phyloP scores from a whole-genome alignment of 1,140 invertebrate genomes.

The Nixonia krombeini region DNA sequence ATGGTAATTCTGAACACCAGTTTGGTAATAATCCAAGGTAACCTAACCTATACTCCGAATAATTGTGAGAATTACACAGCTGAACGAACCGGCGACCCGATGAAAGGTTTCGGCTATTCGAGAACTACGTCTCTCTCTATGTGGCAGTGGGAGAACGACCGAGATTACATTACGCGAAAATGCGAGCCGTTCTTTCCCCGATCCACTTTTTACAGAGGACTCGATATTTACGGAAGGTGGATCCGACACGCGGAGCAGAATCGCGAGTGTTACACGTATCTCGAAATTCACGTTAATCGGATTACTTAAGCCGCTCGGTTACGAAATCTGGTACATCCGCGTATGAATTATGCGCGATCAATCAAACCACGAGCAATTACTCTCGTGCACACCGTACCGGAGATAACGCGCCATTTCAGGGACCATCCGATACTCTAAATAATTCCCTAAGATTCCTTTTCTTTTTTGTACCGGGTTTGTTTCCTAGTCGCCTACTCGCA shows the following conservation, averaged over 20 bases:
- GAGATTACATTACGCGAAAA: not conserved
- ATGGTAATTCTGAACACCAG: too few species aligned
- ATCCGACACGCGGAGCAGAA: not conserved
- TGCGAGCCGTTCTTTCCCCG: too few species aligned
- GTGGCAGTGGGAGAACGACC: too few species aligned
- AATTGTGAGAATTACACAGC: not conserved
- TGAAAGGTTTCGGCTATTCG: too few species aligned
- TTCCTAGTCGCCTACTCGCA: too few species aligned
- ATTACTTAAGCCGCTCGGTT: conserved; percentile 15
- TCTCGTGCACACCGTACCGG: not conserved
- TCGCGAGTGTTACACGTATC: not conserved
- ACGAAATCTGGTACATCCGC: conserved; percentile 16
- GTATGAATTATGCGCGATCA: conserved; percentile 24
- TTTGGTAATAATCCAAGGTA: too few species aligned
- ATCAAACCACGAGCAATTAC: not conserved
- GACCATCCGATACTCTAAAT: too few species aligned
- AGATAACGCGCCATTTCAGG: conserved; percentile 11
- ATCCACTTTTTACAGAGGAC: conserved; percentile 8
- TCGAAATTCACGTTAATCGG: conserved; percentile 10
- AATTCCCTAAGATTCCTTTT: too few species aligned
- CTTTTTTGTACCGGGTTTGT: too few species aligned
- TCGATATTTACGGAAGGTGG: not conserved
- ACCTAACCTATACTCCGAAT: too few species aligned
- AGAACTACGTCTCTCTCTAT: too few species aligned
- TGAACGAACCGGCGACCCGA: too few species aligned